phyloP scores from a whole-genome alignment of 2,888 invertebrate genomes.

The Plagodis pulveraria region DNA sequence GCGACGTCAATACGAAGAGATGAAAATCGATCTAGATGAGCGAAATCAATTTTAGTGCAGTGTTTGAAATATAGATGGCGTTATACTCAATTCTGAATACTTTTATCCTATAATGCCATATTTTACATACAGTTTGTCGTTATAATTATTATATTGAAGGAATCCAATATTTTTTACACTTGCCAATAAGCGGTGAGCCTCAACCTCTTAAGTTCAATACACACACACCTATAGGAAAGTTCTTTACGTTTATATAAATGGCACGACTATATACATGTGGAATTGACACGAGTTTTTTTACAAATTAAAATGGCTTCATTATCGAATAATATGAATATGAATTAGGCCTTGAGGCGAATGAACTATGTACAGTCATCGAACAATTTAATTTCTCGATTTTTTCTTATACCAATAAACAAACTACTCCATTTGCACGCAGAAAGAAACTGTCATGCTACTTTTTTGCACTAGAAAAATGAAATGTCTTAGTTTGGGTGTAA shows the following conservation, averaged over 20 bases:
- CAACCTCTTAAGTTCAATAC: conserved; percentile 54
- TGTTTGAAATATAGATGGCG: conserved; percentile 21
- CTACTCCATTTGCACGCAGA: too few relatives aligned
- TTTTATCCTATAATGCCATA: conserved; percentile 7
- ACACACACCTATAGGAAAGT: conserved; percentile 60
- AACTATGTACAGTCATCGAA: conserved; percentile 45
- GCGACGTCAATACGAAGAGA: too few relatives aligned
- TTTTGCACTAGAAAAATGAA: too few relatives aligned
- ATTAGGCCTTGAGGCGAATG: conserved; percentile 59
- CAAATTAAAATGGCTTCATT: conserved; percentile 54
- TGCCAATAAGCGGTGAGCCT: conserved; percentile 48
- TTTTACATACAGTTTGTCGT: conserved; percentile 25
- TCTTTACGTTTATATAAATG: conserved; percentile 60
- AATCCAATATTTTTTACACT: conserved; percentile 32
- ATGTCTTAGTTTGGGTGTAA: too few relatives aligned
- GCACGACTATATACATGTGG: conserved; percentile 81
- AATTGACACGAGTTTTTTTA: conserved; percentile 76
- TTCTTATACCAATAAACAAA: too few relatives aligned
- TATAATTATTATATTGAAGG: conserved; percentile 28
- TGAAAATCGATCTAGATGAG: not conserved
- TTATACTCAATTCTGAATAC: conserved; percentile 19
- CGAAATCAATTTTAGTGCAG: conserved; percentile 4
- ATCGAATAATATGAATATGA: conserved; percentile 39
- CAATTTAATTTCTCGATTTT: conserved; percentile 14
- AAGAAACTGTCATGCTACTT: too few relatives aligned